Conservation (phyloP, 1,140 invertebrate genomes). For the Drosophila elegans region DNA sequence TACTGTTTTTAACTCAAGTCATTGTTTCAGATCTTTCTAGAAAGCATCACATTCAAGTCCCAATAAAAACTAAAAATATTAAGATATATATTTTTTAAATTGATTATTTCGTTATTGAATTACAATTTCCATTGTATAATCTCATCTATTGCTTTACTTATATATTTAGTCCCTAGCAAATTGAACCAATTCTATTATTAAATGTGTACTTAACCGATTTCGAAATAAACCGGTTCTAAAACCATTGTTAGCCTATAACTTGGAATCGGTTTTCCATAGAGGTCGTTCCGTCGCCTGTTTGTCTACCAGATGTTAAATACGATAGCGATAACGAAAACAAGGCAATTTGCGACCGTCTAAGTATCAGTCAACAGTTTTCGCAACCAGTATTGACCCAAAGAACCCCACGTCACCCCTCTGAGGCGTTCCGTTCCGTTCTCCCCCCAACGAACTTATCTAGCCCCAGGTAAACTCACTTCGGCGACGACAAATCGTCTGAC, state of each 20-base stretch:
- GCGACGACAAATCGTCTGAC: conserved; percentile 68
- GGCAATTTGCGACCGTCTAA: conserved; percentile 52
- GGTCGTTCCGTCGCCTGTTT: conserved; percentile 39
- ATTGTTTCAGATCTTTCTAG: no score
- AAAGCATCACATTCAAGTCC: no score
- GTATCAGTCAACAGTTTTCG: conserved; percentile 54
- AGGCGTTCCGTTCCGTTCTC: background rate
- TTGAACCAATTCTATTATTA: background rate
- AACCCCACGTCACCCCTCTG: background rate
- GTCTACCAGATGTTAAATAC: conserved; percentile 53
- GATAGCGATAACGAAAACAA: conserved; percentile 51
- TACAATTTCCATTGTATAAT: no score
- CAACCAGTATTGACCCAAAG: conserved; percentile 43
- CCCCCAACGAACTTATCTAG: conserved; percentile 24
- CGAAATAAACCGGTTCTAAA: background rate
- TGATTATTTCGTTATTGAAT: no score
- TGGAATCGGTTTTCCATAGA: conserved; percentile 15
- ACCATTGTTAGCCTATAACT: conserved; percentile 40
- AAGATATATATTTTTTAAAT: no score
- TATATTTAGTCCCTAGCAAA: background rate
- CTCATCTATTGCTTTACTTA: no score
- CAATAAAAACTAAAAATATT: no score
- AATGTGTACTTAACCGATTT: conserved; percentile 4
- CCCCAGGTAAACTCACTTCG: conserved; percentile 26
- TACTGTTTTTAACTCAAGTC: no score